Conservation (phyloP, 2,888 invertebrate species). For the Gerris lacustris region DNA sequence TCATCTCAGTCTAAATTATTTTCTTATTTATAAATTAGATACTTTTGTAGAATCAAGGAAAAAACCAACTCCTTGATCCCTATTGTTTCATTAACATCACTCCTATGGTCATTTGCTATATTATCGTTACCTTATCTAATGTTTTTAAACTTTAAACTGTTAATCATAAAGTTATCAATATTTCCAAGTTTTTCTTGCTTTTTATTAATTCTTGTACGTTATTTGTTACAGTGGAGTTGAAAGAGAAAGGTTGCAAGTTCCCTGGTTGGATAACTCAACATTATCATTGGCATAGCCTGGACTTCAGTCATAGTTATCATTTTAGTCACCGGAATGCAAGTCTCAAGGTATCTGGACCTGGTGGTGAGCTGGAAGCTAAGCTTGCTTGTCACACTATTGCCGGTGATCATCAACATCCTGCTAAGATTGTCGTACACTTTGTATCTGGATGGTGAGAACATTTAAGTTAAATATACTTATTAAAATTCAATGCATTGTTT, state of each 20-base stretch:
- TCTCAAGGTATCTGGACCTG: slow-evolving; percentile 36
- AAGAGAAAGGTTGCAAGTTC: slow-evolving; percentile 63
- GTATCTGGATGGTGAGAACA: slow-evolving; percentile 61
- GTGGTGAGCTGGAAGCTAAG: slow-evolving; percentile 43
- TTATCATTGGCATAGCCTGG: slow-evolving; percentile 67
- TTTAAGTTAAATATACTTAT: not conserved
- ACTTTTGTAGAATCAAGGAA: too few species aligned
- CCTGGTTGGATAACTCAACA: slow-evolving; percentile 66
- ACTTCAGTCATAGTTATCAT: slow-evolving; percentile 57
- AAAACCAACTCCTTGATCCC: too few species aligned
- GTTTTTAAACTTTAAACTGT: too few species aligned
- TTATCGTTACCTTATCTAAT: too few species aligned
- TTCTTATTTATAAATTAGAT: too few species aligned
- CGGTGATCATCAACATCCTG: slow-evolving; percentile 31
- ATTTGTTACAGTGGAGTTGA: slow-evolving; percentile 51
- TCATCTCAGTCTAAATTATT: too few species aligned
- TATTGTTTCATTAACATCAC: too few species aligned
- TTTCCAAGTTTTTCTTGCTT: not conserved
- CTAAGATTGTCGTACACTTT: slow-evolving; percentile 54
- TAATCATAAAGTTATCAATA: too few species aligned
- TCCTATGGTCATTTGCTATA: too few species aligned
- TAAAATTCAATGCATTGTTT: too few species aligned
- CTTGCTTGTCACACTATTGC: slow-evolving; percentile 31
- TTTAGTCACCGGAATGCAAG: slow-evolving; percentile 48
- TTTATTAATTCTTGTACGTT: not conserved